Percentiles rank a stretch among this genome's conserved stretches.
phyloP scores from a whole-genome alignment of 2,888 invertebrate species.

The Meteorus colon region DNA sequence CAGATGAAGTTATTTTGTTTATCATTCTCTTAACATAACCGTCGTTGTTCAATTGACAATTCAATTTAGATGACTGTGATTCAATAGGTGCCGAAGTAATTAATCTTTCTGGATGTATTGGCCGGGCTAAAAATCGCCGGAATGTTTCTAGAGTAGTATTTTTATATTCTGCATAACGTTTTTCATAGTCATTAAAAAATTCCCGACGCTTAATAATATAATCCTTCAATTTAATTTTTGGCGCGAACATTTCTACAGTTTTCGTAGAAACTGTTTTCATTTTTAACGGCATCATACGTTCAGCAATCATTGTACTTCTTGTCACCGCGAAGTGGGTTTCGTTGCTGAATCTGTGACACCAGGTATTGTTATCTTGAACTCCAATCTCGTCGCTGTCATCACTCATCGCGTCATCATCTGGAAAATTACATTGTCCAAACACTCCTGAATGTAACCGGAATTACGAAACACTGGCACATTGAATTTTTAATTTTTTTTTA shows the following conservation, averaged over 20 bases:
- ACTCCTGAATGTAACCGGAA: conserved; percentile 53
- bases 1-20: neutral
- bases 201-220: conserved; percentile 46
- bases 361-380: conserved; percentile 42
- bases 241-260: neutral
- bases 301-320: conserved; percentile 56
- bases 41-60: neutral
- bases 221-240: conserved; percentile 39
- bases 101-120: neutral
- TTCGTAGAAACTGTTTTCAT: neutral
- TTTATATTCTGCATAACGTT: conserved; percentile 28
- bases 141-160: conserved; percentile 6
- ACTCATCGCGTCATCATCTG: conserved; percentile 62
- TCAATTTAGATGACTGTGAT: neutral
- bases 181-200: conserved; percentile 52
- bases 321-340: conserved; percentile 57
- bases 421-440: conserved; percentile 63
- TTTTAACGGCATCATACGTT: conserved; percentile 53
- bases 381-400: conserved; percentile 53
- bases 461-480: neutral
- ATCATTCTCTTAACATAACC: conserved; percentile 22
- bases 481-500: neutral
- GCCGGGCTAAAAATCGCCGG: neutral
- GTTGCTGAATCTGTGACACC: conserved; percentile 48
- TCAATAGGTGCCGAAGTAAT: neutral